Evolutionary conservation across 2,113 vertebrate species (phyloP).

Genomic region (Syngnathus floridae): DNA sequence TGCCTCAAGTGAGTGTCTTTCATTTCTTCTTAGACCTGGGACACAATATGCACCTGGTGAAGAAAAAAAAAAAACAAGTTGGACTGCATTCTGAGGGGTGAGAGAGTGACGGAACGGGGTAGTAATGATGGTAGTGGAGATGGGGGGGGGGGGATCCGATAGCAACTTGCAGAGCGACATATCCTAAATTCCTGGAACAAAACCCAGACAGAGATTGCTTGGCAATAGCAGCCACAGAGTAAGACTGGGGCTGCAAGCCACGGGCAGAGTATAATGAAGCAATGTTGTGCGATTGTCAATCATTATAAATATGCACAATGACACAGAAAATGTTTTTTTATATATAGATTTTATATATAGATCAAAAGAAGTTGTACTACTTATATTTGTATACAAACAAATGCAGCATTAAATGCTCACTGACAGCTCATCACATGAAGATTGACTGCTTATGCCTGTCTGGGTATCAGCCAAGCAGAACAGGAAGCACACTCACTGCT

Average conservation of each 20-base stretch:
- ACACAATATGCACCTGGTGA: conserved; percentile 30
- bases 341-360: too few relatives aligned
- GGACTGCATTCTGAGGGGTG: conserved; percentile 29
- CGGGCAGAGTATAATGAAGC: not conserved
- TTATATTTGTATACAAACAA: not conserved
- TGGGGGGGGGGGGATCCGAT: not conserved
- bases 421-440: conserved; percentile 1
- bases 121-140: not conserved
- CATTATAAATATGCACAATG: not conserved
- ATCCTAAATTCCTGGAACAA: conserved; percentile 49
- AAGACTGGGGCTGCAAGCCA: not conserved
- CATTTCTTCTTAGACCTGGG: conserved; percentile 3
- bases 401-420: not conserved
- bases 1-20: conserved; percentile 8
- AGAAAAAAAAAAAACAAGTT: conserved; percentile 43
- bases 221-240: not conserved
- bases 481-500: conserved; percentile 31
- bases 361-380: not conserved
- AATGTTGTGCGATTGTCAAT: not conserved
- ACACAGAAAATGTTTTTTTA: not conserved
- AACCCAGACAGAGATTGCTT: conserved; percentile 15
- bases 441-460: conserved; percentile 45
- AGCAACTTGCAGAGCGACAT: conserved; percentile 28
- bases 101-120: not conserved
- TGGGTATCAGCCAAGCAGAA: conserved; percentile 45